Evolutionary conservation across 2,888 invertebrate species (phyloP).

Genomic region (Lasius platythorax): DNA sequence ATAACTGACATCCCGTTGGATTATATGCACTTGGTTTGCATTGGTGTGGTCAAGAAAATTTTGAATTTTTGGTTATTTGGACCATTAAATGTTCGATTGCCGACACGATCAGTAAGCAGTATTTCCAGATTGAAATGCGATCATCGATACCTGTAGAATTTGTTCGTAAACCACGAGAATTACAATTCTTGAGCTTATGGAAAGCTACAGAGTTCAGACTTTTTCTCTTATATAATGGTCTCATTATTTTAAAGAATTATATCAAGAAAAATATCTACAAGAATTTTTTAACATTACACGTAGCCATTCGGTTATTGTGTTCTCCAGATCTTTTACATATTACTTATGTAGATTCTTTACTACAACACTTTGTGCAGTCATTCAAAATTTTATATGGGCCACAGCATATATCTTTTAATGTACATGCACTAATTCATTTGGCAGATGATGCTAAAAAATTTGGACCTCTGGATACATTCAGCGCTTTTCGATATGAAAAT

Average conservation of each 20-base stretch:
- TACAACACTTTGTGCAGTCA: background rate
- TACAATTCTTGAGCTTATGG: background rate
- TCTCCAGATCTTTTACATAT: background rate
- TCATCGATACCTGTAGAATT: background rate
- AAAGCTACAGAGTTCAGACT: constrained; percentile 1
- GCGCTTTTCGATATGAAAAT: constrained; percentile 5
- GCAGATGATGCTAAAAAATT: constrained; percentile 4
- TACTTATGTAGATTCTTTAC: background rate
- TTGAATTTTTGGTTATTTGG: background rate
- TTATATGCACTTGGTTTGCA: constrained; percentile 9
- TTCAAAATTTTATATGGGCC: background rate
- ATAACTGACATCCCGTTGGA: background rate
- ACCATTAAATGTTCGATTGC: background rate
- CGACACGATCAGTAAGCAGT: background rate
- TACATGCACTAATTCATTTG: background rate
- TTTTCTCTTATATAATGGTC: constrained; percentile 10
- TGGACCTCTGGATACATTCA: background rate
- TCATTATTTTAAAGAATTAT: background rate
- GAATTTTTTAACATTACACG: background rate
- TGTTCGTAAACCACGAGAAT: background rate
- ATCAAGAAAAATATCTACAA: background rate
- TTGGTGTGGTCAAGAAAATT: constrained; percentile 13
- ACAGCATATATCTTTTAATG: background rate
- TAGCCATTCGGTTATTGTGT: constrained; percentile 3
- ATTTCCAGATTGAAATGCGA: background rate